A percentile compares a stretch with the other conserved stretches of the same genome.
Evolutionary conservation across 2,888 invertebrate species (phyloP).

Genomic region (Panopea generosa): DNA sequence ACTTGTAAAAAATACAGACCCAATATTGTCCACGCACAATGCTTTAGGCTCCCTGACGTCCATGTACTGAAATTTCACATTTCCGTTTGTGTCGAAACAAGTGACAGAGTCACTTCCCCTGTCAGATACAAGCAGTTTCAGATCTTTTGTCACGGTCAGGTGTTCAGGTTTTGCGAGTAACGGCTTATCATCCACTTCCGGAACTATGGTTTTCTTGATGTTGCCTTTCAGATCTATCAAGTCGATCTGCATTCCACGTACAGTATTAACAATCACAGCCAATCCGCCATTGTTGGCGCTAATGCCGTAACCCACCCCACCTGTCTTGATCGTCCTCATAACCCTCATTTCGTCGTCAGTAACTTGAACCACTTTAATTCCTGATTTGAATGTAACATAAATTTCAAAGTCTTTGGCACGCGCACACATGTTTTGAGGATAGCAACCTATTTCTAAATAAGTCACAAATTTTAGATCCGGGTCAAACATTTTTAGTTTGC

Average conservation of each 20-base stretch:
- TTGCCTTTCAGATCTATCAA: conserved; percentile 32
- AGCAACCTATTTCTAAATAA: conserved; percentile 18
- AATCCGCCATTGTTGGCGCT: conserved; percentile 44
- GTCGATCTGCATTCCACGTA: conserved; percentile 45
- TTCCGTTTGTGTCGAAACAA: conserved; percentile 38
- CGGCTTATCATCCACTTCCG: conserved; percentile 32
- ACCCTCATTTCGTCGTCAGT: conserved; percentile 19
- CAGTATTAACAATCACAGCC: conserved; percentile 38
- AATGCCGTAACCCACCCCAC: conserved; percentile 32
- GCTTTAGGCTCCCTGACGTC: conserved; percentile 47
- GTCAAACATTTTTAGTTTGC: conserved; percentile 45
- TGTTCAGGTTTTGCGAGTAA: conserved; percentile 33
- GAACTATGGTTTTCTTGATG: conserved; percentile 19
- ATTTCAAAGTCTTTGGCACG: conserved; percentile 30
- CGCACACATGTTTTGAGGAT: conserved; percentile 33
- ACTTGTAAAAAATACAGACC: conserved; percentile 36
- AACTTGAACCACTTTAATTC: conserved; percentile 38
- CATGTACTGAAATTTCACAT: conserved; percentile 26
- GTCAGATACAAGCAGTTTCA: conserved; percentile 45
- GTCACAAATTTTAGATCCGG: conserved; percentile 41
- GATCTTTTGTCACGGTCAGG: conserved; percentile 37
- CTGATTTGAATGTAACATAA: conserved; percentile 46
- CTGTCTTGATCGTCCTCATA: conserved; percentile 16
- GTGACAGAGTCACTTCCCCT: conserved; percentile 47
- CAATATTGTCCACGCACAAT: conserved; percentile 35